Evolutionary conservation across 2,113 vertebrate genomes (phyloP).

Genomic region (Cavia porcellus): DNA sequence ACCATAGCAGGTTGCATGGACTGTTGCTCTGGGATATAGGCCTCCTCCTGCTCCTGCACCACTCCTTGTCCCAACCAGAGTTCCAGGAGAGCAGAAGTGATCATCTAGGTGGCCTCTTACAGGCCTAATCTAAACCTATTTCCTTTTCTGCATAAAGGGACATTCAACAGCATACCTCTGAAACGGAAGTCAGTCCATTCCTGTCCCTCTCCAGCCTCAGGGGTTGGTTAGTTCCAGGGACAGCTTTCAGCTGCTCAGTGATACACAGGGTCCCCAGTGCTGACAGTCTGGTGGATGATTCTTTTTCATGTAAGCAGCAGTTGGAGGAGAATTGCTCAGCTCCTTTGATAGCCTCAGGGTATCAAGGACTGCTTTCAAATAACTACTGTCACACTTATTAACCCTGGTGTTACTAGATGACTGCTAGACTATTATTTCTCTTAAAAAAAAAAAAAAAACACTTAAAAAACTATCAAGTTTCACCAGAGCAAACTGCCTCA

Average conservation of each 20-base stretch:
- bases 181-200: slow-evolving; percentile 52
- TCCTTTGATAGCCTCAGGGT: slow-evolving; percentile 67
- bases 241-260: slow-evolving; percentile 78
- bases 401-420: slow-evolving; percentile 59
- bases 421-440: slow-evolving; percentile 56
- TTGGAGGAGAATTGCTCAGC: slow-evolving; percentile 65
- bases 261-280: slow-evolving; percentile 65
- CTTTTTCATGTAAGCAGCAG: slow-evolving; percentile 67
- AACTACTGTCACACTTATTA: slow-evolving; percentile 58
- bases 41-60: not conserved
- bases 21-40: not conserved
- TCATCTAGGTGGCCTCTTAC: not conserved
- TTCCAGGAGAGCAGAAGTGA: not conserved
- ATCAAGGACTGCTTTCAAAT: slow-evolving; percentile 70
- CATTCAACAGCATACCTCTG: not conserved
- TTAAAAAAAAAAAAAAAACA: too few relatives aligned
- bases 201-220: slow-evolving; percentile 40
- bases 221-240: slow-evolving; percentile 58
- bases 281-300: slow-evolving; percentile 67
- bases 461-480: slow-evolving; percentile 63
- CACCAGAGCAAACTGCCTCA: slow-evolving; percentile 49
- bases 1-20: not conserved
- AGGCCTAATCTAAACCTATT: not conserved
- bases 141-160: slow-evolving; percentile 15
- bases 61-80: not conserved